Evolutionary conservation across 2,113 vertebrate species (phyloP).

Genomic region (Helogale parvula): DNA sequence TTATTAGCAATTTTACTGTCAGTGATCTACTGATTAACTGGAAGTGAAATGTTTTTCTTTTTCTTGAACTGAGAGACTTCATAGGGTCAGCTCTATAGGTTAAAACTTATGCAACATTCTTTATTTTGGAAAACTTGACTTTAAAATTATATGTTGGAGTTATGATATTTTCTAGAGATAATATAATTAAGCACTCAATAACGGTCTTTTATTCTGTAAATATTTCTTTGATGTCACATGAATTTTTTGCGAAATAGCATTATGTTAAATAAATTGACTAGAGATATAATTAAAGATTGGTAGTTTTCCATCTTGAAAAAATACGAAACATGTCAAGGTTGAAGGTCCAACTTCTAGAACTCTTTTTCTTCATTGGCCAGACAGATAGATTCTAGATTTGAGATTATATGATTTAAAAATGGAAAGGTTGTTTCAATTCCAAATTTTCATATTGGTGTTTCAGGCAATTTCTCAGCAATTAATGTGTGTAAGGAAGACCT

Average conservation of each 20-base stretch:
- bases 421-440: not conserved
- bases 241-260: constrained; percentile 58
- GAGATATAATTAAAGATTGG: constrained; percentile 40
- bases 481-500: not conserved
- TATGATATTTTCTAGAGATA: constrained; percentile 37
- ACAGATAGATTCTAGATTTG: not conserved
- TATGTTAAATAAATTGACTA: constrained; percentile 62
- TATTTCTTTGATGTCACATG: constrained; percentile 56
- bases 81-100: not conserved
- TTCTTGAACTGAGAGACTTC: constrained; percentile 4
- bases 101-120: not conserved
- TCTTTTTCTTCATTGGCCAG: not conserved
- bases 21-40: not conserved
- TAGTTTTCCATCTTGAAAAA: constrained; percentile 30
- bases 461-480: not conserved
- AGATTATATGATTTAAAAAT: constrained; percentile 22
- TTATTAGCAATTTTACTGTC: not conserved
- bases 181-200: constrained; percentile 55
- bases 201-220: constrained; percentile 52
- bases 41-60: not conserved
- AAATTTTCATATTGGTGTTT: not conserved
- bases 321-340: not conserved
- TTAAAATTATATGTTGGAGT: constrained; percentile 10
- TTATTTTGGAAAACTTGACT: constrained; percentile 16
- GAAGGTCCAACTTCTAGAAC: not conserved